Base-by-base conservation (phyloP, 2,888 invertebrate species). In the Craniophora ligustri region DNA sequence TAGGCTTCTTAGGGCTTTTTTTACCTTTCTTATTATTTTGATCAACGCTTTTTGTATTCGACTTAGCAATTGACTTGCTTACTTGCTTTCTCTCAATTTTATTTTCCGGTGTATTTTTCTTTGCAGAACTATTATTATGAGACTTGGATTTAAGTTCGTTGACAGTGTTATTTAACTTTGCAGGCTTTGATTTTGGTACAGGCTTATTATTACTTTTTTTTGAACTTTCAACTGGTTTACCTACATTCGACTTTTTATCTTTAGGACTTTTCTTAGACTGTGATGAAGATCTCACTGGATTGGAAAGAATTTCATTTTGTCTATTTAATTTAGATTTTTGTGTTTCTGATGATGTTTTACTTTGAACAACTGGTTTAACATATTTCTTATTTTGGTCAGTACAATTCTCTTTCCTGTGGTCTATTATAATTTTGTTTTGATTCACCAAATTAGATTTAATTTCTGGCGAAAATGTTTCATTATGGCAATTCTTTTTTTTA, bases 401-500 rank as follows among this genome's bases (percentile, higher is more conserved):
- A 35, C 3, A n/a, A 21, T 45, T 38, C 5, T 45, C 36, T 36
- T 51, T 54, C 13, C 39, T 47, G 15, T 56, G 56, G 35, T 44
- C 18, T 3, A 42, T 16, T 5, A 10, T 8, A 16, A 44, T 34
- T 13, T 39, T 18, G 13, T 38, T 44, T 48, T 54, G 48, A 30
- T 5, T 26, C 13, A 48, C 40, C 4, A 21, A 4, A 39, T 67
- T 63, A n/a, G 23, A 21, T 11, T 39, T 36, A 2, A 13, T 54
- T 40, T 54, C 30, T 11, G 39, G 39, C 30, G 18, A 19, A 23
- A 26, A 39, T 5, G 64, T 67, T 51, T 70, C 65, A 45, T 65
- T 60, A 14, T 34, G 23, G 15, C 53, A 49, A 60, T 62, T 68
- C 2, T 41, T 58, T 55, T 72, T 72, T 31, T 59, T 74, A n/a